Percentiles rank a stretch among this genome's conserved stretches.
These are phyloP conservation scores for Euclidia mi DNA, from an alignment of 2,888 invertebrate species.

Conservation along the genomic window DNA sequence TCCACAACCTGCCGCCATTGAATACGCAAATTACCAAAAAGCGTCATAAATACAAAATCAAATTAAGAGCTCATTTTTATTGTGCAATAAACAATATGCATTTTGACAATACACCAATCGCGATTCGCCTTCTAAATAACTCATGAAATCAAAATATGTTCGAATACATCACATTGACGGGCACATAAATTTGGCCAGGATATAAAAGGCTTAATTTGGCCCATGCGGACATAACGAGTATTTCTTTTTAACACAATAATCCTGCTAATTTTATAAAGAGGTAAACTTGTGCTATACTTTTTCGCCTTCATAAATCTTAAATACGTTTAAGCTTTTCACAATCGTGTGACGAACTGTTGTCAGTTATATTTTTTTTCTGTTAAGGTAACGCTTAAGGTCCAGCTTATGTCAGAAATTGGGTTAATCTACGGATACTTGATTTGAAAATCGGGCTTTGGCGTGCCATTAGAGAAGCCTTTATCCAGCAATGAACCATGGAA, in stretches of 20 bases:
- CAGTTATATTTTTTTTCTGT: no score
- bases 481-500: no score
- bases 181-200: constrained; percentile 69
- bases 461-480: no score
- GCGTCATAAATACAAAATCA: constrained; percentile 49
- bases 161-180: constrained; percentile 61
- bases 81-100: constrained; percentile 60
- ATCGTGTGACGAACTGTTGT: not conserved
- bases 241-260: constrained; percentile 49
- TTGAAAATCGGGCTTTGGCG: no score
- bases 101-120: constrained; percentile 64
- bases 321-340: not conserved
- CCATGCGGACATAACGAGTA: constrained; percentile 27
- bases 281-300: constrained; percentile 29
- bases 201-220: constrained; percentile 62
- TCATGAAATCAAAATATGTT: constrained; percentile 64
- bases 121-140: constrained; percentile 66
- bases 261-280: constrained; percentile 50
- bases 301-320: not conserved
- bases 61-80: constrained; percentile 52
- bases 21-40: constrained; percentile 40
- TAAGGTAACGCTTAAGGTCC: no score
- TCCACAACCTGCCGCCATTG: constrained; percentile 25
- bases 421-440: no score
- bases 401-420: no score